Evolutionary conservation across 1,140 invertebrate species (phyloP), one percentile per base, ranked within the genome.

Genomic region (Drosophila prosaltans): DNA sequence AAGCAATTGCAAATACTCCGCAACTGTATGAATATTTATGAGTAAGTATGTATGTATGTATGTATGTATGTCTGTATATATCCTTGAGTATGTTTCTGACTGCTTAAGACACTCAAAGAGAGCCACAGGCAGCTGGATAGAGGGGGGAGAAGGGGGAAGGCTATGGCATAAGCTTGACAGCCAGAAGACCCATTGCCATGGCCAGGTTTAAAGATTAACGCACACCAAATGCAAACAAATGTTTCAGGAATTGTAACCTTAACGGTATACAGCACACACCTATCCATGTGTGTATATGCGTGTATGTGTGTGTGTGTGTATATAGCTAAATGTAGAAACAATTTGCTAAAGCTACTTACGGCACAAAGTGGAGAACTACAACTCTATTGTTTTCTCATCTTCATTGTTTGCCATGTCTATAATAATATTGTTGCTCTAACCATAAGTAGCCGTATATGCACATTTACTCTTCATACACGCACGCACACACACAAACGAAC

Each of bases 1-100:
- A 85, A 81, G 83, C 83, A 88, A 86, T 83, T 88, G 76, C 82
- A 83, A 86, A 86, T 77, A 86, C 83, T 74, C 75, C 65, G 69
- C 70, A 65, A 65, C 77, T 74, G 65, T 78, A 85, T 88, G 80
- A 88, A 88, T 86, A 88, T 86, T 88, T 86, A 88, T 88, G 83
- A 83, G 69, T 81, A 65, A 77, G 80, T 51, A 51, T 76, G 61
- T 21, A 41, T 54, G 28, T 66, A 21, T 61, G 41, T 66, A 6
- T 48, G 45, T 78, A 61, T 80, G 75, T 76, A 60, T 16, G 65
- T 41, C 32, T 62, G 43, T 60, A 40, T 65, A 45, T 45, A 16
- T 45, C 43, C 21, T 45, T 45, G 43, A 45, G 45, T 51, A 26
- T 51, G 21, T 51, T 80, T 66, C 66, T 54, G 69, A 81, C 65